These are phyloP conservation scores for Dendrolimus punctatus DNA, from an alignment of 1,140 invertebrate species.

Conservation along the genomic window DNA sequence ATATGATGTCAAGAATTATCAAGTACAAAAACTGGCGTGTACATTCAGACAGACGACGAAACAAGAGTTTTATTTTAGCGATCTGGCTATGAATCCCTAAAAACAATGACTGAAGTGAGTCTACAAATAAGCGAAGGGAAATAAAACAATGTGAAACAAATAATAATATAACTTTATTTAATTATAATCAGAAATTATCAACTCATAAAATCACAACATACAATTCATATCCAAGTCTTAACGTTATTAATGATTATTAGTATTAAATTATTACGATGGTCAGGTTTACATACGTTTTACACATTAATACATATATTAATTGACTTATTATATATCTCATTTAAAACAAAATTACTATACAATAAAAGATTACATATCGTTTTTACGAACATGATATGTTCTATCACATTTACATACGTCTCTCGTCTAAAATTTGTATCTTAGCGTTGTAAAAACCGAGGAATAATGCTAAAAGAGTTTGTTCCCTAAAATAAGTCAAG, in stretches of 20 bases:
- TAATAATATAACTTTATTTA: conserved; percentile 42
- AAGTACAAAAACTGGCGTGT: too few relatives aligned
- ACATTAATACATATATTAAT: conserved; percentile 21
- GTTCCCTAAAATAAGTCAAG: too few relatives aligned
- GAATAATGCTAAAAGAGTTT: too few relatives aligned
- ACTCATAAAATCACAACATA: conserved; percentile 41
- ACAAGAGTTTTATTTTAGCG: too few relatives aligned
- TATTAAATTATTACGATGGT: conserved; percentile 8
- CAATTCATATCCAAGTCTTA: background rate
- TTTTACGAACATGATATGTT: conserved; percentile 43
- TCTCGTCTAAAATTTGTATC: background rate
- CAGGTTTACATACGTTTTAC: conserved; percentile 9
- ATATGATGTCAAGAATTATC: too few relatives aligned
- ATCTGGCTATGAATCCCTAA: too few relatives aligned
- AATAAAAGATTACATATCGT: conserved; percentile 6
- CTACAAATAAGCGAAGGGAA: background rate
- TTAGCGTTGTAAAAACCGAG: too few relatives aligned
- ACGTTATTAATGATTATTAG: too few relatives aligned
- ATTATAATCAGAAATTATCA: conserved; percentile 23
- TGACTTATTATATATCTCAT: conserved; percentile 22
- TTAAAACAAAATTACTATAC: conserved; percentile 12
- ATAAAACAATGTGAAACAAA: conserved; percentile 29
- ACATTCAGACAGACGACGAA: too few relatives aligned
- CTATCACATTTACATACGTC: conserved; percentile 22
- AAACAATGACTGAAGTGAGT: too few relatives aligned